Percentiles rank a stretch among this genome's conserved stretches.
Conservation (phyloP, 2,888 invertebrate genomes). For the Agriopis marginaria region DNA sequence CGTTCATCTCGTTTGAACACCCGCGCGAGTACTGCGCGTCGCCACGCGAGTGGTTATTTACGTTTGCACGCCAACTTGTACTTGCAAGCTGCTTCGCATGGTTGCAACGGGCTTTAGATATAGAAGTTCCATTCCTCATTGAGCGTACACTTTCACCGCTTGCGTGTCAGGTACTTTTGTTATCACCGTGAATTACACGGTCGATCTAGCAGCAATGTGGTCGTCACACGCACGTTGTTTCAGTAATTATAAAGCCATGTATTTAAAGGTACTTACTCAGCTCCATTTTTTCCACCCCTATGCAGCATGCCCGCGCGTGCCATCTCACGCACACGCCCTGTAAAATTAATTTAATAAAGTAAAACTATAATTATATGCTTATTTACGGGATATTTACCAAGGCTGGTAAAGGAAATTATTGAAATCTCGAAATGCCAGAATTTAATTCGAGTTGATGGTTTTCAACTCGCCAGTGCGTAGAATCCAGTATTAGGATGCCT, state of each 20-base stretch:
- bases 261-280: conserved; percentile 87
- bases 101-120: too few relatives aligned
- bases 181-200: conserved; percentile 28
- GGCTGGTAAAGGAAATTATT: neutral
- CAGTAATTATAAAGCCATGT: conserved; percentile 26
- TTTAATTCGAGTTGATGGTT: too few relatives aligned
- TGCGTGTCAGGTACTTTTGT: conserved; percentile 21
- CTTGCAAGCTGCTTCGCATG: too few relatives aligned
- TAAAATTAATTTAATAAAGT: conserved; percentile 55
- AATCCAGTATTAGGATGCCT: too few relatives aligned
- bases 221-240: conserved; percentile 31
- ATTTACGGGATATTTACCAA: too few relatives aligned
- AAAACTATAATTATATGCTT: neutral
- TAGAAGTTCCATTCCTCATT: conserved; percentile 2
- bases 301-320: conserved; percentile 92
- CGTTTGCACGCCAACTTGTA: too few relatives aligned
- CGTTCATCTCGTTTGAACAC: too few relatives aligned
- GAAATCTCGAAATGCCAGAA: too few relatives aligned
- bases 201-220: conserved; percentile 24
- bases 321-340: conserved; percentile 89
- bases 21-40: too few relatives aligned
- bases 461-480: too few relatives aligned
- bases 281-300: conserved; percentile 91
- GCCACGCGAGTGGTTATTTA: too few relatives aligned
- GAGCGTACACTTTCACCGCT: conserved; percentile 24